Evolutionary conservation across 2,888 invertebrate species (phyloP).

Genomic region (Folsomia manolachei): DNA sequence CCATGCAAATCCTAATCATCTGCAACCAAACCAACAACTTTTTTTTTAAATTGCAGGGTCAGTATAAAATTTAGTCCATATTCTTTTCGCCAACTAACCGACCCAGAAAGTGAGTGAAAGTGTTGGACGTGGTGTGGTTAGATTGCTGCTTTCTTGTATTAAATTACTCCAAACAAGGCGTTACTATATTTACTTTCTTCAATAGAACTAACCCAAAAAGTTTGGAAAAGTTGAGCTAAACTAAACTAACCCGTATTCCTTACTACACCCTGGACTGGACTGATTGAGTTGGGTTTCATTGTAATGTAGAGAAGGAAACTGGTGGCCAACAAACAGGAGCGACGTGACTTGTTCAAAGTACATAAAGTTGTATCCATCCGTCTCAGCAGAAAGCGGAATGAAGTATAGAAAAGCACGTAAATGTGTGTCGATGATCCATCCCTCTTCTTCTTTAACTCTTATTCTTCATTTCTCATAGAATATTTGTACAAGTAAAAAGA

Average conservation of each 20-base stretch:
- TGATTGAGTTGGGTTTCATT: constrained; percentile 29
- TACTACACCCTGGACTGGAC: no score
- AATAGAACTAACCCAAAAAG: no score
- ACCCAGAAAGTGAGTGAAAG: no score
- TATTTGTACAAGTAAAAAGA: neutral
- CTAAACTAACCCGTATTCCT: neutral
- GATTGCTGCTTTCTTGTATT: no score
- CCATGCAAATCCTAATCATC: neutral
- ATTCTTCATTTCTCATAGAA: no score
- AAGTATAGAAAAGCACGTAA: neutral
- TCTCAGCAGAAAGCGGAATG: neutral
- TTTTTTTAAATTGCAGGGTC: neutral
- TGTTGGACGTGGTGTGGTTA: no score
- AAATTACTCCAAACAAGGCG: no score
- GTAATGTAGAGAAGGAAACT: neutral
- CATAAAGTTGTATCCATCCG: neutral
- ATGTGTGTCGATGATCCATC: neutral
- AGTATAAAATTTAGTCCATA: neutral
- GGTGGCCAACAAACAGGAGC: neutral
- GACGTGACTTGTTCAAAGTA: neutral
- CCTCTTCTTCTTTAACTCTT: neutral
- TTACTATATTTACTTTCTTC: no score
- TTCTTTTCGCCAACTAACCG: no score
- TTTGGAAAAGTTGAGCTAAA: neutral
- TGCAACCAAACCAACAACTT: neutral